Evolutionary conservation across 2,888 invertebrate species (phyloP), one percentile per base, ranked within the genome.

Genomic region (Phyllotreta cruciferae): DNA sequence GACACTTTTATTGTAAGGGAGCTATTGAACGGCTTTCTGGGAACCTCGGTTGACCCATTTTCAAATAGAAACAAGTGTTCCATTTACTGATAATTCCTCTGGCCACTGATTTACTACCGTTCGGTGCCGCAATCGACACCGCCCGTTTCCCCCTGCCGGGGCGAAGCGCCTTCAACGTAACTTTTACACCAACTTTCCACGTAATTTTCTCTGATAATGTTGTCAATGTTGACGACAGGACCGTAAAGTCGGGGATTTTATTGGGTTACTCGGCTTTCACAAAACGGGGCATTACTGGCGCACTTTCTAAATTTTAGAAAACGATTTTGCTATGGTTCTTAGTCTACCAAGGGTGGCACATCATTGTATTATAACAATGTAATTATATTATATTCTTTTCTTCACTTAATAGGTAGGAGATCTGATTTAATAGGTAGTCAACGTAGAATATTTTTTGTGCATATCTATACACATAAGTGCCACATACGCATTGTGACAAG

Each of bases 21-120:
- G 39, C 53, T 54, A 57, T 57, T 39, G 57, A 47, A 37, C 38
- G 14, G 35, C 60, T 49, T 61, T 61, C 60, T 54, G 10, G 37
- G 60, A 53, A 64, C 49, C 53, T 61, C 60, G 37, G 45, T 45
- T 61, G 61, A 64, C 61, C 64, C 38, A 64, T 61, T 61, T 62
- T 61, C 61, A 36, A 50, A 53, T 61, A 54, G 54, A 60, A 60
- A 61, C 64, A 64, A 64, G 61, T 64, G 63, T 64, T 56, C 63
- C 60, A 47, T 56, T 53, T 57, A 57, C 64, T 57, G 61, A 61
- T 61, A 64, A 64, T 61, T 57, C 61, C 57, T 45, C 61, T 61
- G 64, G 53, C 64, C 57, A 61, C 57, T 61, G 64, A 64, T 64
- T 64, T 64, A 64, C 64, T 64, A 64, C 64, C 61, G 61, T 61